phyloP scores from a whole-genome alignment of 2,888 invertebrate species.

The Capitulum mitella region DNA sequence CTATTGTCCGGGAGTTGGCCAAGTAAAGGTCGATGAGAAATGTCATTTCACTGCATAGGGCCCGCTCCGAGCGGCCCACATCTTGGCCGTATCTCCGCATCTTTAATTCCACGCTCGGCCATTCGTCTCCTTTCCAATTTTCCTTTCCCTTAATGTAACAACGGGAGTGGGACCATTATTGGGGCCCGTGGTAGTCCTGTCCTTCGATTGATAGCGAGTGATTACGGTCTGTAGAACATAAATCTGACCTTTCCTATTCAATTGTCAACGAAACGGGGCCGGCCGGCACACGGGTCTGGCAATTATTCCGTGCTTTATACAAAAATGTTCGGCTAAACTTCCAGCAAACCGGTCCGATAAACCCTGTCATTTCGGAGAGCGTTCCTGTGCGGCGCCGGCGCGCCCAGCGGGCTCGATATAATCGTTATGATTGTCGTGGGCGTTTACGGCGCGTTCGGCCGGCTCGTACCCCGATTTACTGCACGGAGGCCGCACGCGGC shows the following conservation, averaged over 20 bases:
- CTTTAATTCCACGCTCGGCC: not conserved
- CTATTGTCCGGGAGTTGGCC: no score
- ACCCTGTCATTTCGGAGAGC: no score
- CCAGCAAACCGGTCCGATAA: no score
- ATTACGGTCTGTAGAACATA: not conserved
- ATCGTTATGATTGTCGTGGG: not conserved
- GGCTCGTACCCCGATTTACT: not conserved
- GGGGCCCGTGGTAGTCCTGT: not conserved
- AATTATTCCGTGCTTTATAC: not conserved
- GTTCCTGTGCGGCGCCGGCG: no score
- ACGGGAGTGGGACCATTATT: not conserved
- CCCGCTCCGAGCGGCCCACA: not conserved
- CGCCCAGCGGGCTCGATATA: not conserved
- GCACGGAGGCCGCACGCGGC: not conserved
- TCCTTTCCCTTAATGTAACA: not conserved
- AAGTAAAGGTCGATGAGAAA: not conserved
- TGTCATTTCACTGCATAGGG: not conserved
- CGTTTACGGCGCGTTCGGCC: not conserved
- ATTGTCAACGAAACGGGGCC: not conserved
- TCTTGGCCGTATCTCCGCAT: not conserved
- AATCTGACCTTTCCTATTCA: constrained; percentile 12
- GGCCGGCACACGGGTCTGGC: not conserved
- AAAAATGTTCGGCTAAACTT: no score
- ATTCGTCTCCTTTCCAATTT: not conserved
- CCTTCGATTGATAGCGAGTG: not conserved